Evolutionary conservation across 2,113 vertebrate genomes (phyloP), one percentile per base, ranked within the genome.

Genomic region (Nanorana parkeri): DNA sequence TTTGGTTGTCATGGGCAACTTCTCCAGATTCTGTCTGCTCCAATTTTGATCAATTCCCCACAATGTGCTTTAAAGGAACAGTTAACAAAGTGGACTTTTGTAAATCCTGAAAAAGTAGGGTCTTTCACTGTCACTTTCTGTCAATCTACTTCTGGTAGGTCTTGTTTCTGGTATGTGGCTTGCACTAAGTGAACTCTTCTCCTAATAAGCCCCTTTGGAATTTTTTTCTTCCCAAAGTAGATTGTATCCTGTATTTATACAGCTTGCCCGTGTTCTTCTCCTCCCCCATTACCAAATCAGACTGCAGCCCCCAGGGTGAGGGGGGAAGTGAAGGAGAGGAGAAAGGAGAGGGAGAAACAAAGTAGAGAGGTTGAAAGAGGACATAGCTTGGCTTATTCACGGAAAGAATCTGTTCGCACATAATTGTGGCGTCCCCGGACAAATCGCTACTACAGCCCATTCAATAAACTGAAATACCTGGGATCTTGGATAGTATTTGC

Each of bases 281-380:
- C 80, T 83, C 80, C 80, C 72, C 80, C 69, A 66, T 47, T 17
- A 23, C 13, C 13, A 83, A 83, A 83, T 36, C 71, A 76, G n/a
- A 28, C 72, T 67, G 17, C 61, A 82, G 61, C 80, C 80, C 63
- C 63, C 72, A 83, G 64, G 80, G 72, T 63, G 66, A 68, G 80
- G 80, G 73, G 80, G 52, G 80, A 76, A 68, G 54, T 60, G 54
- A 55, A 51, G 28, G 24, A 75, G 28, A 55, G 60, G 51, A 73
- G 28, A 58, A 68, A 68, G 65, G n/a, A n/a, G 21, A 69, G 51
- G 8, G 16, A 55, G 29, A 66, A n/a, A 74, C 77, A 58, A 68
- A 61, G 52, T 69, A 65, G 47, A 67, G 17, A 75, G 60, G 47
- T 67, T 82, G 54, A 41, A 76, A 51, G 72, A 63, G 60, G 19